Base-by-base conservation (phyloP, 1,140 invertebrate species). In the Bathynomus jamesi region DNA sequence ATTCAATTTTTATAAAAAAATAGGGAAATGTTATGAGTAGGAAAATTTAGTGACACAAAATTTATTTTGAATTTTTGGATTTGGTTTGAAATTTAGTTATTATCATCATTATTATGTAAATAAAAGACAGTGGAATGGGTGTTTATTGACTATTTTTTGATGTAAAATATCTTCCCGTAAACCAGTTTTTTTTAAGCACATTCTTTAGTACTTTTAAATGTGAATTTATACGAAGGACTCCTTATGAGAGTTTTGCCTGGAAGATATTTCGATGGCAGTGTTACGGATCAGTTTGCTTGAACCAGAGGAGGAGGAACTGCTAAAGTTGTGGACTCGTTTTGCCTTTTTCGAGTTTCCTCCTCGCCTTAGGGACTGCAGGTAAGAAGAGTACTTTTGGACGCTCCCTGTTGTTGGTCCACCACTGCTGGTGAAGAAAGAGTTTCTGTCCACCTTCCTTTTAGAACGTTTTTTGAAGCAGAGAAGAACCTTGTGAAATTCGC, bases 401-500 rank as follows among this genome's bases (percentile, higher is more conserved):
- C 40, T 53, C 13, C 40, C 40, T 21, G 40, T 53, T 5, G 40
- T 11, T 21, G 21, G n/a, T n/a, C n/a, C n/a, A n/a, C n/a, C 21
- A 53, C 40, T 53, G 21, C 40, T 53, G 11, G 40, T 53, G 40
- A 53, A 53, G 40, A 53, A 53, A 1, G 40, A 53, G 21, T 21
- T 53, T 21, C 40, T 3, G 40, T 53, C 40, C 40, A 53, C 40
- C 21, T 53, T 5, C 40, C 5, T 53, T 5, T 5, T 53, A 11
- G 40, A 53, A 17, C 40, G 40, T 21, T 53, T 53, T 21, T 53
- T 53, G 40, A 53, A 3, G 40, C 5, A 2, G 11, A 5, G 13
- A 11, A 40, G 32, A 40, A 17, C 32, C 17, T 40, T 40, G 32
- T 17, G 32, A 78, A 94, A 94, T 0, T 91, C 92, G 21, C 89